These are phyloP conservation scores for Halesus radiatus DNA, from an alignment of 1,140 invertebrate species.

Conservation along the genomic window DNA sequence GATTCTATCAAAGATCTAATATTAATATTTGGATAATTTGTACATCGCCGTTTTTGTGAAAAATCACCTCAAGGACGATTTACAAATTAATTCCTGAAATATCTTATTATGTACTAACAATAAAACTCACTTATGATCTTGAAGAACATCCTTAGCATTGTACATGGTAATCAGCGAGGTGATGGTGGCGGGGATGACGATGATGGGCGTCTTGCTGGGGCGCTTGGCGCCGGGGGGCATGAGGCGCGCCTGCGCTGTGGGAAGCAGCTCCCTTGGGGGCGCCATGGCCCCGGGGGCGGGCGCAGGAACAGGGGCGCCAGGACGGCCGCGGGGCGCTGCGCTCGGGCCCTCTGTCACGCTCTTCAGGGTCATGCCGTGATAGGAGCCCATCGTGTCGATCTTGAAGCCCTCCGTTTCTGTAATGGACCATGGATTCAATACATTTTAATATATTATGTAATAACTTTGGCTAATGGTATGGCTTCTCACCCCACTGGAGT, in stretches of 20 bases:
- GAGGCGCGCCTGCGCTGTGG: slow-evolving; percentile 73
- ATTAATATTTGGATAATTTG: too few species aligned
- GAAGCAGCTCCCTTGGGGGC: slow-evolving; percentile 65
- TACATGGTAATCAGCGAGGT: slow-evolving; percentile 98
- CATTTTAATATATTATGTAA: too few species aligned
- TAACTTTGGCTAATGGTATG: too few species aligned
- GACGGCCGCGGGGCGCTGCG: slow-evolving; percentile 68
- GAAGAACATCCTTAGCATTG: slow-evolving; percentile 97
- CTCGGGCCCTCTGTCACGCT: slow-evolving; percentile 93
- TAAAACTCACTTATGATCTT: slow-evolving; percentile 84
- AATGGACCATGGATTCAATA: slow-evolving; percentile 54
- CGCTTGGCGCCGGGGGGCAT: slow-evolving; percentile 77
- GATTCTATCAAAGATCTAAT: too few species aligned
- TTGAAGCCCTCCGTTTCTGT: slow-evolving; percentile 97
- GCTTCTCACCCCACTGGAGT: too few species aligned
- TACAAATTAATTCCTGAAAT: too few species aligned
- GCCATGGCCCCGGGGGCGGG: slow-evolving; percentile 48
- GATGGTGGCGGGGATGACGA: slow-evolving; percentile 96
- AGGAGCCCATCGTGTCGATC: slow-evolving; percentile 98
- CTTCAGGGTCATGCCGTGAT: slow-evolving; percentile 97
- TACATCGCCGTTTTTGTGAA: too few species aligned
- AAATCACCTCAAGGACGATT: too few species aligned
- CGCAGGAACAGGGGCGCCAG: slow-evolving; percentile 55
- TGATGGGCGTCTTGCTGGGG: slow-evolving; percentile 96
- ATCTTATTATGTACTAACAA: too few species aligned